These are phyloP conservation scores for Caradrina clavipalpis DNA, from an alignment of 2,888 invertebrate genomes.

Conservation along the genomic window DNA sequence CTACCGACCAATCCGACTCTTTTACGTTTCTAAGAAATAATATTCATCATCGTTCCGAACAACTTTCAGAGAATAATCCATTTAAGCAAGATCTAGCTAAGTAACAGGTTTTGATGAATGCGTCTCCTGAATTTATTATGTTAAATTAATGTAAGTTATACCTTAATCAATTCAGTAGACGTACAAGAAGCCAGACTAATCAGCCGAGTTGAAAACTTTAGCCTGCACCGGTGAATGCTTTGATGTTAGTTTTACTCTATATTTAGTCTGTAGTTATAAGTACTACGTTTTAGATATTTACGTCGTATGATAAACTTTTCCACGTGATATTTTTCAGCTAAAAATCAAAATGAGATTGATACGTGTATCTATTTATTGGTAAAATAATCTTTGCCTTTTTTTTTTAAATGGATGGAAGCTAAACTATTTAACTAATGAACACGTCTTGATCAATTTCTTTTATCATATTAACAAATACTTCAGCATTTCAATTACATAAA, in stretches of 20 bases:
- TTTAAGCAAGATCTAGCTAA: constrained; percentile 4
- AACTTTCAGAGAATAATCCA: constrained; percentile 15
- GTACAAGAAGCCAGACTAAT: constrained; percentile 48
- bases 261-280: not conserved
- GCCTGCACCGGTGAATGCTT: constrained; percentile 22
- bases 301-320: not conserved
- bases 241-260: not conserved
- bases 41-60: not conserved
- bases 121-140: constrained; percentile 27
- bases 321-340: not conserved
- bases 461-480: not conserved
- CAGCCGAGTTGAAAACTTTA: constrained; percentile 56
- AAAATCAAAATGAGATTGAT: not conserved
- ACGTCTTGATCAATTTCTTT: too few relatives aligned
- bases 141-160: constrained; percentile 46
- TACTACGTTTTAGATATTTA: not conserved
- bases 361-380: not conserved
- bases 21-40: constrained; percentile 14
- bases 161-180: constrained; percentile 46
- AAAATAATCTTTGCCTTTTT: not conserved
- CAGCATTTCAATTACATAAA: constrained; percentile 20
- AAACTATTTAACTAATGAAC: too few relatives aligned
- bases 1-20: not conserved
- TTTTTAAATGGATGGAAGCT: too few relatives aligned
- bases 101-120: constrained; percentile 30